Conservation (phyloP, 2,797 vertebrate genomes). For the Pachyuromys duprasi region DNA sequence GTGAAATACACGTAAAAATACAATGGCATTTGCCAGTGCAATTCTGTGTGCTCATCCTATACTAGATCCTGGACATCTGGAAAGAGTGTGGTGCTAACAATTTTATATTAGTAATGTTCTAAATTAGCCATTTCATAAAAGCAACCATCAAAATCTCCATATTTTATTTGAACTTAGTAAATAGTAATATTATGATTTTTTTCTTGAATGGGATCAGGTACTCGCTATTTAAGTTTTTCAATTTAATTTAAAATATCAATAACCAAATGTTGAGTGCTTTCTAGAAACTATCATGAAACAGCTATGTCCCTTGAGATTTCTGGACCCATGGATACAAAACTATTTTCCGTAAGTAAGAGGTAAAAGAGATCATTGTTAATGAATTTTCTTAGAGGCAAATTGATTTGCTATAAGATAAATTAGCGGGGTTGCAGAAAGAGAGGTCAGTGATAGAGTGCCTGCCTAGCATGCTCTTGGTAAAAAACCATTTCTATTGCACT, state of each 20-base stretch:
- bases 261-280: neutral
- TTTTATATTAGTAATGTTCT: neutral
- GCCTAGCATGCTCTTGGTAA: neutral
- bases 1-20: constrained; percentile 1
- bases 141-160: neutral
- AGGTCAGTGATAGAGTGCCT: neutral
- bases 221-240: neutral
- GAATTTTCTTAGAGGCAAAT: neutral
- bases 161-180: constrained; percentile 30
- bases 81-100: neutral
- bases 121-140: constrained; percentile 10
- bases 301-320: neutral
- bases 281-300: neutral
- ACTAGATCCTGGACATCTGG: neutral
- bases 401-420: neutral
- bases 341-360: neutral
- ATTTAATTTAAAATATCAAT: neutral
- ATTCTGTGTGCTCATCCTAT: neutral
- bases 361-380: neutral
- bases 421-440: fast-evolving
- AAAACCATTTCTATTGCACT: neutral
- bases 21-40: neutral
- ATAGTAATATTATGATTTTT: neutral
- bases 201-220: neutral
- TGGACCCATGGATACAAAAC: constrained; percentile 10